A percentile compares a stretch with the other conserved stretches of the same genome.
Conservation (phyloP, 2,797 vertebrate genomes). For the Cheirogaleus major region DNA sequence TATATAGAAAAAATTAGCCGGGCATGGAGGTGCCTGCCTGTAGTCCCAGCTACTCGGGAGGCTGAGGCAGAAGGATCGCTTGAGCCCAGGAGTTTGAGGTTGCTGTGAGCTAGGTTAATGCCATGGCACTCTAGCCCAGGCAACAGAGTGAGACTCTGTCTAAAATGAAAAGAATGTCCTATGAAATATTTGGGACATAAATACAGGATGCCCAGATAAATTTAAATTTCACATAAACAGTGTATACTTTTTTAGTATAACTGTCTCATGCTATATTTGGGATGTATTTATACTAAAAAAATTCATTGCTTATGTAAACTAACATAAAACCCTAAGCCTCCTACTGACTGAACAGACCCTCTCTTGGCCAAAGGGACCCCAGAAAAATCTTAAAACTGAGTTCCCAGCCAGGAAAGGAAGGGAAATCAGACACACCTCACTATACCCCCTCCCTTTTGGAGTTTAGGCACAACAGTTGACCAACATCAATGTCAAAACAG, state of each 20-base stretch:
- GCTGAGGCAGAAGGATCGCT: too few relatives aligned
- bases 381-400: neutral
- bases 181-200: neutral
- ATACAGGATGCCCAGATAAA: neutral
- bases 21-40: too few relatives aligned
- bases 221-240: neutral
- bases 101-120: too few relatives aligned
- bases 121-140: too few relatives aligned
- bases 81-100: too few relatives aligned
- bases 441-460: neutral
- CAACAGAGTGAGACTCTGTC: too few relatives aligned
- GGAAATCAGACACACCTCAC: neutral
- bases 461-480: neutral
- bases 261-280: neutral
- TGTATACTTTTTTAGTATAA: neutral
- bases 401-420: neutral
- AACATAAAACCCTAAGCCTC: neutral
- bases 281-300: neutral
- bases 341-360: neutral
- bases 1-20: too few relatives aligned
- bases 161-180: too few relatives aligned
- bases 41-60: too few relatives aligned
- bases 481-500: neutral
- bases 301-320: neutral
- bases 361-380: neutral